These are phyloP conservation scores for Taenaris catops DNA, from an alignment of 2,888 invertebrate species.

Conservation along the genomic window DNA sequence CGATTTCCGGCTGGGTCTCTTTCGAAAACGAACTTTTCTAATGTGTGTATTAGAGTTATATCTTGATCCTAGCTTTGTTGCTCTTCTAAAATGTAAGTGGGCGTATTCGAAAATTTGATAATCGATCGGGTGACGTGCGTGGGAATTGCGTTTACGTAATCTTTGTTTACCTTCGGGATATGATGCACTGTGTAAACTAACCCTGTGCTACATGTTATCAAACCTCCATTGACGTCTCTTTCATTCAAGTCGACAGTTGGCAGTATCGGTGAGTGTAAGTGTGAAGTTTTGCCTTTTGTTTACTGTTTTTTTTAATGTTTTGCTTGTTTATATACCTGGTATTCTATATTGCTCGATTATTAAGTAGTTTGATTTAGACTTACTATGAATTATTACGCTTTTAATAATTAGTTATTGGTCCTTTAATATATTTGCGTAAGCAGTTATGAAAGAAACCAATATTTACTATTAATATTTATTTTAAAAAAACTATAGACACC, in stretches of 20 bases:
- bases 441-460: no score
- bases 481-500: no score
- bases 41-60: no score
- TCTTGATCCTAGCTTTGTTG: constrained; percentile 47
- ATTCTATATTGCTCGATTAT: no score
- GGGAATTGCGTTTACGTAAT: constrained; percentile 77
- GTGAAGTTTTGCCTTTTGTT: constrained; percentile 13
- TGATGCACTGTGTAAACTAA: constrained; percentile 64
- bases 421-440: no score
- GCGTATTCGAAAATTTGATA: constrained; percentile 78
- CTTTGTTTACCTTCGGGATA: constrained; percentile 78
- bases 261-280: constrained; percentile 28
- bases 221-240: constrained; percentile 28
- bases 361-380: no score
- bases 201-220: constrained; percentile 37
- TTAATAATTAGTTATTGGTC: no score
- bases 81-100: constrained; percentile 64
- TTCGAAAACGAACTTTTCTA: no score
- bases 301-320: constrained; percentile 8
- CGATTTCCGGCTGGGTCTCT: no score
- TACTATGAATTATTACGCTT: no score
- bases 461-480: no score
- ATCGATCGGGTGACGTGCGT: constrained; percentile 78
- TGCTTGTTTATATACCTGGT: no score
- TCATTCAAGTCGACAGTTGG: constrained; percentile 22